These are phyloP conservation scores for Pyrochroa serraticornis DNA, from an alignment of 2,888 invertebrate species.

Conservation along the genomic window DNA sequence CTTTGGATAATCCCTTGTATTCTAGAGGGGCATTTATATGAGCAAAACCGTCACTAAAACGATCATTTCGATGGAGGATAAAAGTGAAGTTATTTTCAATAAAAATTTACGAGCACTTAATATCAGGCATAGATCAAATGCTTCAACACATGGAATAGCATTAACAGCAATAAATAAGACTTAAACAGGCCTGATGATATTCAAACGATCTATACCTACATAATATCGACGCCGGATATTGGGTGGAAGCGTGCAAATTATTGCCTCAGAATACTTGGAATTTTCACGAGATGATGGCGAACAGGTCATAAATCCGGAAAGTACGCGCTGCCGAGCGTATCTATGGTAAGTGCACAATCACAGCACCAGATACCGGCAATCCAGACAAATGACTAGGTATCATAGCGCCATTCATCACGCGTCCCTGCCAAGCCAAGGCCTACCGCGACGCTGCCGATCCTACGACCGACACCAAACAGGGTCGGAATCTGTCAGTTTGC, in stretches of 20 bases:
- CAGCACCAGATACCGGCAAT: slow-evolving; percentile 45
- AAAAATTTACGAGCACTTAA: slow-evolving; percentile 3
- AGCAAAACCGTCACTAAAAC: no score
- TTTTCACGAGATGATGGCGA: slow-evolving; percentile 31
- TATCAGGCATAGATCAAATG: background rate
- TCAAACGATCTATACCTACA: slow-evolving; percentile 1
- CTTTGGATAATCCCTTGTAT: no score
- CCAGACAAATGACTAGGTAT: slow-evolving; percentile 50
- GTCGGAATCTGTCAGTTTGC: no score
- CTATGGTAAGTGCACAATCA: slow-evolving; percentile 46
- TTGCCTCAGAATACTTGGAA: slow-evolving; percentile 19
- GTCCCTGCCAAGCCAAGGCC: slow-evolving; percentile 31
- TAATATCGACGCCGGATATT: slow-evolving; percentile 7
- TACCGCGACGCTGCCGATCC: slow-evolving; percentile 19
- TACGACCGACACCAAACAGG: no score
- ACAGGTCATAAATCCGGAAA: slow-evolving; percentile 37
- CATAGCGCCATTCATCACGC: slow-evolving; percentile 46
- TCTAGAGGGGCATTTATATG: no score
- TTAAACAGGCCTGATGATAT: slow-evolving; percentile 13
- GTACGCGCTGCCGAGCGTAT: slow-evolving; percentile 39
- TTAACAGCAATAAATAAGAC: slow-evolving; percentile 15
- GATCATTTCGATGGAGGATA: no score
- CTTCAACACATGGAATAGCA: background rate
- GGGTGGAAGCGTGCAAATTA: slow-evolving; percentile 2
- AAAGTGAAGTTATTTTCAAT: background rate